Evolutionary conservation across 2,797 vertebrate species (phyloP), one percentile per base, ranked within the genome.

Genomic region (Pseudocheirus occidentalis): DNA sequence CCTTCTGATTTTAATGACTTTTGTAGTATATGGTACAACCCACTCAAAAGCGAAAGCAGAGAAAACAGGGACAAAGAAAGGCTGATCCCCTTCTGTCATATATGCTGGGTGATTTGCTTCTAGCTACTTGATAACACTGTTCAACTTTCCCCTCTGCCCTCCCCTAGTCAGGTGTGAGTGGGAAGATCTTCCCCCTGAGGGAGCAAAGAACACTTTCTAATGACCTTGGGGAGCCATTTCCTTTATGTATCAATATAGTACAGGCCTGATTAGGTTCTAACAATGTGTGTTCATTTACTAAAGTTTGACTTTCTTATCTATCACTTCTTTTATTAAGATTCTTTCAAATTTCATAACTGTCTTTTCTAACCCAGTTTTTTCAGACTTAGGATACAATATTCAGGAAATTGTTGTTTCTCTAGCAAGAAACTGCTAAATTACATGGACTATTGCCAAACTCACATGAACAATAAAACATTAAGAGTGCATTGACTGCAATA

Each of bases 371-470:
- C 9, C 18, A n/a, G 92, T 54, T 3, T 62, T 96, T 11, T 58
- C 24, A 94, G 7, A 27, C 50, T 93, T 14, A 1, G 90, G 90
- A 93, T 92, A 90, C 73, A 18, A 95, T 91, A 92, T 90, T 91
- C 90, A 92, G 92, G 94, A 96, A 95, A 96, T 96, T 96, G 54
- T 87, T 40, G 93, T 95, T 96, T 96, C 92, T 96, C 57, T 27
- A 92, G 34, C 54, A 95, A 97, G 40, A 81, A 46, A 46, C 40
- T 46, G 40, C 18, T 81, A 81, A 92, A 59, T 96, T 81, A 96
- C 92, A 95, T 90, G 40, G 11, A 55, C 92, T 95, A 81, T 95
- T 97, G 90, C n/a, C n/a, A 81, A 94, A 93, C 62, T 46, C 73
- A 27, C 46, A 81, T 10, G 73, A 81, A 93, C 34, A 95, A 54